These are phyloP conservation scores for Muscicapa comitata DNA, from an alignment of 2,797 vertebrate genomes.

Conservation along the genomic window DNA sequence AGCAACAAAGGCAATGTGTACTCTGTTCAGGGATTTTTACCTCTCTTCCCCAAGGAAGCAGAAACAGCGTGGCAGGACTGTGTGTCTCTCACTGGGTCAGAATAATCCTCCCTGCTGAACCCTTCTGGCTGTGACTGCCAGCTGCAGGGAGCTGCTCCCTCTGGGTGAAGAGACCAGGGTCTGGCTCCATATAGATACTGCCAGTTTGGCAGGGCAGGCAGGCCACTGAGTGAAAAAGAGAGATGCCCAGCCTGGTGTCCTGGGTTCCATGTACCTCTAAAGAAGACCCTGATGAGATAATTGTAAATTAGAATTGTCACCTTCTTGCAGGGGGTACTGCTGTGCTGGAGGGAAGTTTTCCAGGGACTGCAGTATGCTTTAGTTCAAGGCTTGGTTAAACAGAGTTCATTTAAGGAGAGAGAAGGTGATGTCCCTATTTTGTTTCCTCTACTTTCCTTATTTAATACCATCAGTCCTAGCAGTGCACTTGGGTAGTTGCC, in stretches of 20 bases:
- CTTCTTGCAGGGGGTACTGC: background rate
- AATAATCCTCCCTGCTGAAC: background rate
- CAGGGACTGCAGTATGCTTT: background rate
- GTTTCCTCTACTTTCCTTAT: background rate
- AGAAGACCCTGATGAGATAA: background rate
- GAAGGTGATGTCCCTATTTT: background rate
- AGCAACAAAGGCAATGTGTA: background rate
- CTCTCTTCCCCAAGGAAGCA: background rate
- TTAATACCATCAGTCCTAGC: background rate
- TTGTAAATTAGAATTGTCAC: background rate
- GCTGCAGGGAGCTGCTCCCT: background rate
- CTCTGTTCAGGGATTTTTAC: background rate
- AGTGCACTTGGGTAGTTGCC: background rate
- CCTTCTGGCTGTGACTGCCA: background rate
- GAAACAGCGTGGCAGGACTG: rapidly evolving
- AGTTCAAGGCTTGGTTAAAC: background rate
- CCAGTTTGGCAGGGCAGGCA: background rate
- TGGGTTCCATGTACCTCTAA: background rate
- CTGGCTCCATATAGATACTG: background rate
- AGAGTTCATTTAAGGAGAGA: background rate
- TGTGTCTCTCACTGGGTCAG: background rate
- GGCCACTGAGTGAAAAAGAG: background rate
- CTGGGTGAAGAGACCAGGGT: background rate
- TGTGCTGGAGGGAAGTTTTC: background rate
- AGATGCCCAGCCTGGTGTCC: background rate